phyloP scores from a whole-genome alignment of 2,797 vertebrate species.

The Sus cebifrons region DNA sequence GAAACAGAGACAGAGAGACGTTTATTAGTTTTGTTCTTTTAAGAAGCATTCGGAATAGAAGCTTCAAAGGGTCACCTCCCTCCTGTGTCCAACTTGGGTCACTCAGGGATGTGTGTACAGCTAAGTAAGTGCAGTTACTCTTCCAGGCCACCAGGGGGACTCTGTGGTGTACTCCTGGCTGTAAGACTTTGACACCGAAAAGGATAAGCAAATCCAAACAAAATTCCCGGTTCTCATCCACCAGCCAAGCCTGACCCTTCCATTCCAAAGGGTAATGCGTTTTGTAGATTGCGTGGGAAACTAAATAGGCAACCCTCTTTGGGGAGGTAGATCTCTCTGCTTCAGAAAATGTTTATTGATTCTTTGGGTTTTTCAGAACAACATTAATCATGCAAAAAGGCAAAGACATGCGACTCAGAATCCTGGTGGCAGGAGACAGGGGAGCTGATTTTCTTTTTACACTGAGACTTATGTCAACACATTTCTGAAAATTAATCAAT shows the following conservation, averaged over 20 bases:
- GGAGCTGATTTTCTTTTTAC: slow-evolving; percentile 76
- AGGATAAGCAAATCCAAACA: slow-evolving; percentile 50
- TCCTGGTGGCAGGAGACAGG: slow-evolving; percentile 73
- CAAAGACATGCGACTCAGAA: slow-evolving; percentile 60
- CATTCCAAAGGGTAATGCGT: slow-evolving; percentile 74
- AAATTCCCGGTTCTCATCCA: background rate
- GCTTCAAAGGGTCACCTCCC: background rate
- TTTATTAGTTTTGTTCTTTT: slow-evolving; percentile 34
- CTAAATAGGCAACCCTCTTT: slow-evolving; percentile 72
- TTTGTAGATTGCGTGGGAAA: slow-evolving; percentile 75
- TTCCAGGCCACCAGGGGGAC: background rate
- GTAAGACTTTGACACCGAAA: background rate
- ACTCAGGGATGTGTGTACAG: background rate
- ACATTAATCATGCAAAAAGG: slow-evolving; percentile 86
- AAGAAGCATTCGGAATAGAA: background rate
- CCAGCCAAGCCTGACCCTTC: slow-evolving; percentile 21
- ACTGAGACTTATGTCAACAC: slow-evolving; percentile 77
- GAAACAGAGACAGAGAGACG: background rate
- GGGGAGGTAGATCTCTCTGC: slow-evolving; percentile 76
- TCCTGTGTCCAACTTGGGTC: background rate
- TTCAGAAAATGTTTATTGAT: slow-evolving; percentile 83
- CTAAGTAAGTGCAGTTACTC: background rate
- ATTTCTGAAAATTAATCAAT: slow-evolving; percentile 87
- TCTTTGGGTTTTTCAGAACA: slow-evolving; percentile 80
- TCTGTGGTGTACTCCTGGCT: background rate